Base-by-base conservation (phyloP, 2,113 vertebrate genomes). In the Phoxinus phoxinus region DNA sequence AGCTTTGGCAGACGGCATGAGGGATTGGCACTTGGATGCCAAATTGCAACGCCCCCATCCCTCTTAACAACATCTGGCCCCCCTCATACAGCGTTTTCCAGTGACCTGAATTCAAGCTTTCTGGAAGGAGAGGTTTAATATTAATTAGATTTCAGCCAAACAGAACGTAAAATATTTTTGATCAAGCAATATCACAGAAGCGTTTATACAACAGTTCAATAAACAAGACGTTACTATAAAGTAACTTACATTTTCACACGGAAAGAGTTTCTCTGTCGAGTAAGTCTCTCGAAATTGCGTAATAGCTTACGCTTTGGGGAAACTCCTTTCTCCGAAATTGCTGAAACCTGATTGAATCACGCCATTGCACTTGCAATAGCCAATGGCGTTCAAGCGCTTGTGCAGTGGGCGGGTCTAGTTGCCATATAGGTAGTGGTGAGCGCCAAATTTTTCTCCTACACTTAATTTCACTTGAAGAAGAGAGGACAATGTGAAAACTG, bases 41-140 rank as follows among this genome's bases (percentile, higher is more conserved):
- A 72, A 76, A 83, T 83, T 80, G 59, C 44, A 71, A 78, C 83
- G 76, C 48, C 46, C 56, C 27, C n/a, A 85, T 8, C 75, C 56
- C 21, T 80, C 44, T 37, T 41, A 86, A 56, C 63, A 32, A 77
- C 35, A 67, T 21, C 12, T 30, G 30, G 13, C 23, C 25, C 37
- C 23, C 25, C 37, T 27, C 63, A 21, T 8, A 46, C 23, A 15
- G 25, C 21, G 58, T 80, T 80, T 80, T 80, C 56, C 58, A 44
- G n/a, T 61, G n/a, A 80, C 58, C 78, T 63, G n/a, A 80, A 80
- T 44, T 37, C 32, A 63, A 19, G 25, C 58, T 44, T 80, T n/a
- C 44, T 61, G 56, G 35, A 44, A 59, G 23, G 12, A 80, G 59
- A 80, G 7, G 6, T 80, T 23, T 79, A 41, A 41, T 25, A 51